Percentiles rank a stretch among this genome's conserved stretches.
Evolutionary conservation across 2,888 invertebrate genomes (phyloP).

Genomic region (Metopia argyrocephala): DNA sequence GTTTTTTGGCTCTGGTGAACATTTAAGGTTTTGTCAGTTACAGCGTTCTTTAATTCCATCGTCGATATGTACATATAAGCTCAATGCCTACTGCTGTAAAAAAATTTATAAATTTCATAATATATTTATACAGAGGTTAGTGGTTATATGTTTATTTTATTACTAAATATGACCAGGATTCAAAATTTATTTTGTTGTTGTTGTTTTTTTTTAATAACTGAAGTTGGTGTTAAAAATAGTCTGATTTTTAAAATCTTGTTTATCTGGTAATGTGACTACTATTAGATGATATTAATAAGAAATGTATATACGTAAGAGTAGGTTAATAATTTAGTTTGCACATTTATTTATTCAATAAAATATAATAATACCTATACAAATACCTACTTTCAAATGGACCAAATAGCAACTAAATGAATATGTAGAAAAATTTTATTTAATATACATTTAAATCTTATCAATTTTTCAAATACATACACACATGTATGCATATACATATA

Average conservation of each 20-base stretch:
- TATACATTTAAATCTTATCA: slow-evolving; percentile 21
- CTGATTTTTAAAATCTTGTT: slow-evolving; percentile 21
- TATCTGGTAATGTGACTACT: slow-evolving; percentile 23
- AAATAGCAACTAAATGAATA: neutral
- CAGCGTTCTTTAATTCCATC: too few species aligned
- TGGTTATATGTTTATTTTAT: too few species aligned
- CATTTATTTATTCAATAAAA: neutral
- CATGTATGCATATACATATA: neutral
- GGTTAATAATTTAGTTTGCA: too few species aligned
- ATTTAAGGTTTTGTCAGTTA: too few species aligned
- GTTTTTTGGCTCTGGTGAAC: too few species aligned
- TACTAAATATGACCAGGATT: too few species aligned
- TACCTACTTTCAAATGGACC: neutral
- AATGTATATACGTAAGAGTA: neutral
- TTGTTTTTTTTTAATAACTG: too few species aligned
- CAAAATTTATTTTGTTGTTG: too few species aligned
- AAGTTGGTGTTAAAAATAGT: neutral
- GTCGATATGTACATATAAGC: too few species aligned
- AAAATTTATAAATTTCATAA: too few species aligned
- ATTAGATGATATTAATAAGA: neutral
- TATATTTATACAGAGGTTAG: too few species aligned
- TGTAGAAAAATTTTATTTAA: neutral
- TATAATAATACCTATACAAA: neutral
- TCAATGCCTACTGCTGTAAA: too few species aligned
- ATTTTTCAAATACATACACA: slow-evolving; percentile 6